Evolutionary conservation across 2,888 invertebrate species (phyloP).

Genomic region (Dysmachus trigonus): DNA sequence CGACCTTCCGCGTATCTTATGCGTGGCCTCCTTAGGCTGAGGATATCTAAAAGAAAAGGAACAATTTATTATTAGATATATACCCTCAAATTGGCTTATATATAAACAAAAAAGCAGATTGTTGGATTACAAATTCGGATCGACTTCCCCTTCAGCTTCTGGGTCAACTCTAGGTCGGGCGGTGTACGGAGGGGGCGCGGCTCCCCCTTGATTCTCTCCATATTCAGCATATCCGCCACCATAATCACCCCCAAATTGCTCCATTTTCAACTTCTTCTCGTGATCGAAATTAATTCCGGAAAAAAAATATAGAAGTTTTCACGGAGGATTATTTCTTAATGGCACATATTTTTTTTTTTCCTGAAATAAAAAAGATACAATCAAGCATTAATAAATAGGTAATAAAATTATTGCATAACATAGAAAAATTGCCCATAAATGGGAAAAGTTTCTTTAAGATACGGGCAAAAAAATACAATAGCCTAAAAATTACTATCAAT

Average conservation of each 20-base stretch:
- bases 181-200: slow-evolving; percentile 53
- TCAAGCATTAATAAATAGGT: not conserved
- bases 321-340: not conserved
- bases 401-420: not conserved
- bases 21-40: slow-evolving; percentile 86
- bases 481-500: no score
- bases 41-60: slow-evolving; percentile 83
- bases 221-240: slow-evolving; percentile 27
- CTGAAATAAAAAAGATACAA: not conserved
- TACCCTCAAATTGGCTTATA: no score
- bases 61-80: no score
- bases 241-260: slow-evolving; percentile 10
- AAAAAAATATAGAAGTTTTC: not conserved
- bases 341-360: slow-evolving; percentile 10
- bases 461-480: not conserved
- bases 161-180: slow-evolving; percentile 82
- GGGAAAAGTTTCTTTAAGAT: not conserved
- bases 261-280: not conserved
- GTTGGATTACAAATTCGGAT: slow-evolving; percentile 75
- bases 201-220: not conserved
- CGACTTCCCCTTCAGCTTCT: slow-evolving; percentile 85
- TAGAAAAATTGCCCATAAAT: not conserved
- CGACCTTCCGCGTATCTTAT: slow-evolving; percentile 87
- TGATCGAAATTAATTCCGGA: not conserved
- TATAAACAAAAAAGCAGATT: not conserved